These are phyloP conservation scores for Beaufortia kweichowensis DNA, from an alignment of 2,113 vertebrate genomes.

Conservation along the genomic window DNA sequence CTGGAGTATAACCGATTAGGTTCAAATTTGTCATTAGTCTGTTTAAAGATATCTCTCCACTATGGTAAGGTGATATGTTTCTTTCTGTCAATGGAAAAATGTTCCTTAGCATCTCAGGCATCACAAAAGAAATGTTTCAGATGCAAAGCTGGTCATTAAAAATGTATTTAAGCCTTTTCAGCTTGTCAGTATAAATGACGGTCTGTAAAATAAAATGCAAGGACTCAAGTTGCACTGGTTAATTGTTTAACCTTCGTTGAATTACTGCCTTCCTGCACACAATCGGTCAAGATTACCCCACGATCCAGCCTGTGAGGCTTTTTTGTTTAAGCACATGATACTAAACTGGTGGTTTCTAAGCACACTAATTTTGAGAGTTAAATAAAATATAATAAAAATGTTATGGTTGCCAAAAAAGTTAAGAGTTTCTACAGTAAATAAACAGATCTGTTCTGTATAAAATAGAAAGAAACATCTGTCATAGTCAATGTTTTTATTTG, in stretches of 20 bases:
- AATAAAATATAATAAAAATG: too few species aligned
- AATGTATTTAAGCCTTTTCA: conserved; percentile 28
- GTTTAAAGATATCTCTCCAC: background rate
- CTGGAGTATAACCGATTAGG: background rate
- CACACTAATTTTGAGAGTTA: too few species aligned
- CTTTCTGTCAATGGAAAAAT: conserved; percentile 1
- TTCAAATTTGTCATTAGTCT: conserved; percentile 9
- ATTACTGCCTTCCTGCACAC: conserved; percentile 30
- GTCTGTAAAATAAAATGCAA: conserved; percentile 24
- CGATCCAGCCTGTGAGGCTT: background rate
- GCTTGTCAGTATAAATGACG: conserved; percentile 23
- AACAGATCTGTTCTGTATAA: too few species aligned
- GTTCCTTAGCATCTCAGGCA: background rate
- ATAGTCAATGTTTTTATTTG: too few species aligned
- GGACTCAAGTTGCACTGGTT: conserved; percentile 40
- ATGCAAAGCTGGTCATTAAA: conserved; percentile 45
- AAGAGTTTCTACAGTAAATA: too few species aligned
- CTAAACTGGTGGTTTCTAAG: too few species aligned
- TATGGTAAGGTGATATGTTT: conserved; percentile 21
- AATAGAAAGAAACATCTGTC: too few species aligned
- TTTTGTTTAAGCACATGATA: background rate
- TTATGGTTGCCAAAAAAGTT: too few species aligned
- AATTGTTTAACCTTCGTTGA: conserved; percentile 43
- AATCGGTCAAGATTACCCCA: background rate
- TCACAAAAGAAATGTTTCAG: conserved; percentile 19